These are phyloP conservation scores for Psephotus haematonotus DNA, from an alignment of 2,113 vertebrate species.

Conservation along the genomic window DNA sequence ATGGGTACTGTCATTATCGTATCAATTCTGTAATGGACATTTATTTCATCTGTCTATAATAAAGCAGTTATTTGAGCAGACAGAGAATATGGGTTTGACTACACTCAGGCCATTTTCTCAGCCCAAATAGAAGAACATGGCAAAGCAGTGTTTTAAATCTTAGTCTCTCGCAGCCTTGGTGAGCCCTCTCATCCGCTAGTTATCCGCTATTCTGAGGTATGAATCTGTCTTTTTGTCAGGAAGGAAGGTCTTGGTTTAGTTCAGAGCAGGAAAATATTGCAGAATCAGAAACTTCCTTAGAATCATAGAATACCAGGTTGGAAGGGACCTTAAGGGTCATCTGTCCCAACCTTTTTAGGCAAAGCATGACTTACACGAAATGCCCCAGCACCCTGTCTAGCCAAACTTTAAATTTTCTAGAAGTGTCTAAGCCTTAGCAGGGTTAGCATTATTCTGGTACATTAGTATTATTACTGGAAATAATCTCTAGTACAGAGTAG, in stretches of 20 bases:
- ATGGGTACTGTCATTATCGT: not conserved
- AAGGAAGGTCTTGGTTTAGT: not conserved
- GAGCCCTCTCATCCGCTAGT: not conserved
- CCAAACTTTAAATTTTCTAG: not conserved
- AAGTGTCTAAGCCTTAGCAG: not conserved
- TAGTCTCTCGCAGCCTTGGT: not conserved
- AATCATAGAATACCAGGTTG: not conserved
- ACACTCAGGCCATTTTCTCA: not conserved
- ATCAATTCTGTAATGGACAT: not conserved
- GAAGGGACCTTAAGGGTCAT: not conserved
- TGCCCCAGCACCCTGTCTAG: not conserved
- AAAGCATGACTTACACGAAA: not conserved
- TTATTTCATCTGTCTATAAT: not conserved
- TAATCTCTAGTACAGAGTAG: not conserved
- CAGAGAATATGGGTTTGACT: not conserved
- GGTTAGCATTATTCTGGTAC: not conserved
- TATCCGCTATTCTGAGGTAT: not conserved
- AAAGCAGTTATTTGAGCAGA: not conserved
- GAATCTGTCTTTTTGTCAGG: not conserved
- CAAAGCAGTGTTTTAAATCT: not conserved
- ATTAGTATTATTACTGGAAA: not conserved
- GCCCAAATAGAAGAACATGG: not conserved
- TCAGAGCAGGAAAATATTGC: not conserved
- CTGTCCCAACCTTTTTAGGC: not conserved
- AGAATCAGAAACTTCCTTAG: not conserved